Base-by-base conservation (phyloP, 2,888 invertebrate species). In the Drosophila antonietae region DNA sequence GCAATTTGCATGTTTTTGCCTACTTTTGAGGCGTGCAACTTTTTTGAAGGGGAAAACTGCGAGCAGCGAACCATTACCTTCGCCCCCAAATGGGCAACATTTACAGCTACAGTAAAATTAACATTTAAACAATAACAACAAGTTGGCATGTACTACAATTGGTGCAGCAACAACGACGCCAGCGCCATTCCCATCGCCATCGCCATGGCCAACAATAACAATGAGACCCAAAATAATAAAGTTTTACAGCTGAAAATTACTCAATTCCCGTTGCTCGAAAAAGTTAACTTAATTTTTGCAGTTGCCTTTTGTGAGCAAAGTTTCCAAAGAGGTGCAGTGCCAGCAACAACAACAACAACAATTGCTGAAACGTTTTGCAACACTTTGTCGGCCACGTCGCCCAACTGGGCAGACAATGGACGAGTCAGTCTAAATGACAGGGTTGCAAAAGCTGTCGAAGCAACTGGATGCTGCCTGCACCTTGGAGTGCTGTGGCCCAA, bases 211-310 rank as follows among this genome's bases (percentile, higher is more conserved):
- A 71, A 53, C 41, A 61, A 71, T 53, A 67, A 75, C 67, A 77
- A 56, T 72, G 75, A 43, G 73, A 56, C 44, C 63, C 60, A 77
- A 81, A 86, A 86, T 88, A 88, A 85, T 83, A 88, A 85, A 85
- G 87, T 85, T 88, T 85, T 81, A 86, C 89, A 81, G 87, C 84
- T 89, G 84, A 89, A 89, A 86, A 86, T 86, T 86, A 86, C 86
- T 86, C 86, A 86, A 86, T 86, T 86, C 89, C 87, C 86, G 82
- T 84, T 84, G 72, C 75, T 67, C 74, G 68, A 78, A 81, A 83
- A 87, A 88, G 89, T 86, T 83, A 85, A 85, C 87, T 88, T 88
- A 88, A 85, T 85, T 85, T 84, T 86, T 81, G 84, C 72, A 83
- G 80, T 82, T 82, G 88, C 81, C 84, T 87, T 88, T 85, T 88